Base-by-base conservation (phyloP, 2,888 invertebrate genomes). In the Silvanus unidentatus region DNA sequence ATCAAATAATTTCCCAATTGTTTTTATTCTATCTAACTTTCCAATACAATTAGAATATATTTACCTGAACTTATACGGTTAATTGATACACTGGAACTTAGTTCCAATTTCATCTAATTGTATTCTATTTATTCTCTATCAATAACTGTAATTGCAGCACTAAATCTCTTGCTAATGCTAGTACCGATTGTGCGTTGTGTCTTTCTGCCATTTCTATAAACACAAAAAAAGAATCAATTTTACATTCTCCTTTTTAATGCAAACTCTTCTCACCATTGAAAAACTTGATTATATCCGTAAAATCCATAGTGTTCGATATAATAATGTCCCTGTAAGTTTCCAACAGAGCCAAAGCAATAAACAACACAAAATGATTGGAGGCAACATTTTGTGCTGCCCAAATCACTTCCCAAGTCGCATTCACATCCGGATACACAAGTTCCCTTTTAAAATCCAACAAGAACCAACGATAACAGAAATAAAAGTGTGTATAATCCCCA, bases 381-480 rank as follows among this genome's bases (percentile, higher is more conserved):
- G 92, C 82, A 39, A 90, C 83, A 64, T 87, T 80, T 43, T 88
- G 79, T 1, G 95, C 92, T n/a, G 91, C 88, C 96, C 96, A 96
- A 55, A 96, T 95, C 36, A 88, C 79, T 73, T 97, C 96, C 96
- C 96, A 97, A 1, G 93, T 89, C 6, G 84, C 75, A 67, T 92
- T 95, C n/a, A 96, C 91, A 66, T 96, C 95, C 51, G 91, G 86
- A 65, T 97, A 96, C 12, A 90, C 76, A 53, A 97, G 74, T 70
- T 97, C 96, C 66, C 96, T 75, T 70, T 97, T 97, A 68, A 97
- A 97, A 73, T 97, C 96, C 42, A 97, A 76, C 52, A 97, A 76
- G 75, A 96, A 96, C 96, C 96, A 96, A 35, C 96, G 86, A 71
- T 97, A 97, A 72, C 94, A 94, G 74, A 96, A 97, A 73, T 95